These are phyloP conservation scores for Ridgeia piscesae DNA, from an alignment of 1,140 invertebrate genomes.

Conservation along the genomic window DNA sequence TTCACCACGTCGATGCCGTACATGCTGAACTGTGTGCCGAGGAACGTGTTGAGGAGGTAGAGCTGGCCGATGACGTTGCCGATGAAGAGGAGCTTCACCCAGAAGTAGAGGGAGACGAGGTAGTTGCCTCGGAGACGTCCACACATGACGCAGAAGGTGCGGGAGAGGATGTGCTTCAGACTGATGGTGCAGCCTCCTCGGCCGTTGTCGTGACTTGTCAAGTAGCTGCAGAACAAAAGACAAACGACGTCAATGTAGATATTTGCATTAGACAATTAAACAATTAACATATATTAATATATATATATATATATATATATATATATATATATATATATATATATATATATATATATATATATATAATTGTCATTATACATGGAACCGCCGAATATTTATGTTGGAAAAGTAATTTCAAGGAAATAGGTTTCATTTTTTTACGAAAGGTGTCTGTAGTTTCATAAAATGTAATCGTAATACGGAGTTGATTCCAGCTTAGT, in stretches of 20 bases:
- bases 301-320: too few relatives aligned
- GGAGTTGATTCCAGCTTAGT: too few relatives aligned
- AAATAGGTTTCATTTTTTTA: too few relatives aligned
- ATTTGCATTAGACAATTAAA: not conserved
- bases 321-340: too few relatives aligned
- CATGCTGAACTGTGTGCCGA: conserved; percentile 60
- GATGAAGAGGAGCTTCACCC: conserved; percentile 61
- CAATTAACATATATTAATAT: too few relatives aligned
- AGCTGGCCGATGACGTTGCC: conserved; percentile 60
- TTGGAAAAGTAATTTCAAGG: too few relatives aligned
- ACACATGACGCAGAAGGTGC: conserved; percentile 49
- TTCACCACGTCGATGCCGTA: conserved; percentile 60
- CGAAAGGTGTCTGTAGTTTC: too few relatives aligned
- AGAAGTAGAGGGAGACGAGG: conserved; percentile 59
- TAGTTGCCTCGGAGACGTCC: conserved; percentile 61
- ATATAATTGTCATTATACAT: too few relatives aligned
- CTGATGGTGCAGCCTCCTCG: conserved; percentile 31
- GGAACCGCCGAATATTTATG: too few relatives aligned
- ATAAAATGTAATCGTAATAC: too few relatives aligned
- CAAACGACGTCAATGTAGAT: not conserved
- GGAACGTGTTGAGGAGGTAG: conserved; percentile 60
- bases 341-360: too few relatives aligned
- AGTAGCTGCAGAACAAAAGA: conserved; percentile 24
- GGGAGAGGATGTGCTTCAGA: conserved; percentile 33
- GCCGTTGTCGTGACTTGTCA: conserved; percentile 21